Conservation (phyloP, 2,113 vertebrate genomes). For the Uria aalge region DNA sequence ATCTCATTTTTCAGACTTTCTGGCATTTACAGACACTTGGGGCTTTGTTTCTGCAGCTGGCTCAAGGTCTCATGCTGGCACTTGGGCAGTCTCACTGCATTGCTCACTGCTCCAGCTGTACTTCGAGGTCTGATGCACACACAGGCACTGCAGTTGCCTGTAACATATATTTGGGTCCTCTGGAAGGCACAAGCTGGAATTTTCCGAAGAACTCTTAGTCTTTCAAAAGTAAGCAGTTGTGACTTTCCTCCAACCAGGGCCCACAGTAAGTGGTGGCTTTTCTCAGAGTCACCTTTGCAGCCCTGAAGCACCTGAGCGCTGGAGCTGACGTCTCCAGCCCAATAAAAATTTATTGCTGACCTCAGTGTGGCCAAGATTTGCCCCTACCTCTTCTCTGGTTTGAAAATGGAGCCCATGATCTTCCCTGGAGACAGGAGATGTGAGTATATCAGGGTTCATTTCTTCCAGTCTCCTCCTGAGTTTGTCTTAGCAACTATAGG, state of each 20-base stretch:
- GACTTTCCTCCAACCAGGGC: neutral
- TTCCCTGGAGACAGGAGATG: neutral
- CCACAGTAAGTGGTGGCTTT: neutral
- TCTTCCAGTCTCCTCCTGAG: neutral
- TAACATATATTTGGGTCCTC: neutral
- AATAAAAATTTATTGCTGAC: neutral
- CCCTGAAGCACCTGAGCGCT: neutral
- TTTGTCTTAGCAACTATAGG: neutral
- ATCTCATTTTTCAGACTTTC: neutral
- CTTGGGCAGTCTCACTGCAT: neutral
- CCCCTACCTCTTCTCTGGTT: neutral
- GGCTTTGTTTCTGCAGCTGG: constrained; percentile 23
- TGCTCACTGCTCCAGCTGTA: neutral
- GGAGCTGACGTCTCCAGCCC: neutral
- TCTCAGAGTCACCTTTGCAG: neutral
- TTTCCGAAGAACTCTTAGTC: neutral
- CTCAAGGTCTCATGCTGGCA: neutral
- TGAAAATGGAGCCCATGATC: neutral
- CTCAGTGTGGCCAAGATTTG: neutral
- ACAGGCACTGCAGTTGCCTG: neutral
- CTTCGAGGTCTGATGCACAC: neutral
- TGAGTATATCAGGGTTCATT: neutral
- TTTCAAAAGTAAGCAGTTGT: neutral
- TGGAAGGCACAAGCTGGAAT: neutral
- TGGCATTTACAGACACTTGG: neutral